Base-by-base conservation (phyloP, 1,140 invertebrate species). In the Drosophila arizonae region DNA sequence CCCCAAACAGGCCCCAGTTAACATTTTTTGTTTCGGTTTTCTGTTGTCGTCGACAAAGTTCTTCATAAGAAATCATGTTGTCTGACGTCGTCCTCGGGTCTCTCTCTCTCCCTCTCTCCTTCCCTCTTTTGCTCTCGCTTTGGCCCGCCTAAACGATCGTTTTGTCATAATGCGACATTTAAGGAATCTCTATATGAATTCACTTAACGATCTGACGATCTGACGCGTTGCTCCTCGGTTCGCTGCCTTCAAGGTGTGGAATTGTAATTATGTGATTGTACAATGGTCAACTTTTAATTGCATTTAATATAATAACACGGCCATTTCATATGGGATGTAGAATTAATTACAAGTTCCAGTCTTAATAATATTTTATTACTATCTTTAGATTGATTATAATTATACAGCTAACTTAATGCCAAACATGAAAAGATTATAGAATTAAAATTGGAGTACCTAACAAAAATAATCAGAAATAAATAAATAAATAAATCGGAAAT, bases 111-210 rank as follows among this genome's bases (percentile, higher is more conserved):
- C 33, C 43, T 36, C 48, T 74, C 55, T 77, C 28, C 33, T 48
- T 21, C 46, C 64, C 45, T 39, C 33, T 41, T n/a, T 39, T n/a
- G 30, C 43, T 43, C 51, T 6, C 33, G 33, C 33, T 33, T 6
- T 33, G 33, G 33, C 33, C 8, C 1, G 33, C 33, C 33, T 88
- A 88, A 89, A 84, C 71, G 84, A 88, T 80, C 84, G 85, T 88
- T 88, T 88, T 88, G 84, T 88, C 84, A 88, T 88, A 88, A 88
- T 88, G 84, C 84, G 84, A 88, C 84, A 88, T 88, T 88, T 89
- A 88, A 88, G 85, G 84, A 89, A 88, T 89, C 88, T 88, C 84
- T 88, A 88, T 88, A 89, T 88, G 84, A 89, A 88, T 88, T 88
- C 84, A 80, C 84, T 89, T 88, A 88, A 84, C 76, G 73, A 84